Conservation (phyloP, 2,113 vertebrate genomes). For the Cyanoderma ruficeps region DNA sequence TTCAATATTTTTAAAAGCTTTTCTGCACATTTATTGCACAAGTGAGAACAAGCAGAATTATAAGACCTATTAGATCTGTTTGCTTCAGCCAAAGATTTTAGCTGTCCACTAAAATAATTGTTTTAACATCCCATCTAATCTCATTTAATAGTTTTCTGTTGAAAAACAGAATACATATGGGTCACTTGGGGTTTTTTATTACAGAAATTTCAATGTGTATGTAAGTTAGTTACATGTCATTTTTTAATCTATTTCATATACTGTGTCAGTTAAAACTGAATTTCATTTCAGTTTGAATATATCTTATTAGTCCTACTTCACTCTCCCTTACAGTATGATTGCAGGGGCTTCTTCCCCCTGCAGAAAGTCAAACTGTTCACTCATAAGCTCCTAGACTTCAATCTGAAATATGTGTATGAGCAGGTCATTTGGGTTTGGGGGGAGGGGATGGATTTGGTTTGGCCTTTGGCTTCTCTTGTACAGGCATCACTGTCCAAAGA, state of each 20-base stretch:
- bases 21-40: not conserved
- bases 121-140: not conserved
- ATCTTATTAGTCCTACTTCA: not conserved
- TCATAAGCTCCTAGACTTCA: not conserved
- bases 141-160: not conserved
- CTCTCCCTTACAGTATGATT: not conserved
- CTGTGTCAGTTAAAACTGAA: not conserved
- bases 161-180: not conserved
- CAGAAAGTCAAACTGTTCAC: not conserved
- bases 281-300: not conserved
- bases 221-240: not conserved
- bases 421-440: not conserved
- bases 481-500: not conserved
- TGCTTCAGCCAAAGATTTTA: not conserved
- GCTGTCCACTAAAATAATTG: not conserved
- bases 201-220: not conserved
- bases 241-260: not conserved
- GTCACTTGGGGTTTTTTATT: not conserved
- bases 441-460: not conserved
- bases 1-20: not conserved
- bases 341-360: not conserved
- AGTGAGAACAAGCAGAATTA: not conserved
- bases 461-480: not conserved
- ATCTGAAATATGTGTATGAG: not conserved
- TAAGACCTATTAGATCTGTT: not conserved